Evolutionary conservation across 2,888 invertebrate species (phyloP), one percentile per base, ranked within the genome.

Genomic region (Dorcus parallelipipedus): DNA sequence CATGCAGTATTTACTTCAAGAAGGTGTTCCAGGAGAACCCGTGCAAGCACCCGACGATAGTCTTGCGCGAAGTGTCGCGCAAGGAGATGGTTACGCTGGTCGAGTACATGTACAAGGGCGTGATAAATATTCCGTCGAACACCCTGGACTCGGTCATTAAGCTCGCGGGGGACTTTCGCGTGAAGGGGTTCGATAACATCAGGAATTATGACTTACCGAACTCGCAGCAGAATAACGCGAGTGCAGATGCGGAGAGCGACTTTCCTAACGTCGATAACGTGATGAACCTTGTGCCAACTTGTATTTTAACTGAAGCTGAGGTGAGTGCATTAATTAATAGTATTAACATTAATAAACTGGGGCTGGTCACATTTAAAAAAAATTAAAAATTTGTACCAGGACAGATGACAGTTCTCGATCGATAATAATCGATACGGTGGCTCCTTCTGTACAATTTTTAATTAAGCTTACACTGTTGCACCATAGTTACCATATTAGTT

Each of bases 1-100:
- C 89, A 53, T 88, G 87, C 79, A 89, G 89, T 71, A 86, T 89
- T 52, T 90, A 89, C 75, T 90, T 90, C 77, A 87, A 88, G 73
- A 84, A 86, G 67, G 85, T 90, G 67, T 87, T 89, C 79, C 84
- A 85, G 73, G 88, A 89, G 76, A 88, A 89, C 76, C 86, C 86
- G 68, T 87, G 86, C 72, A 86, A 88, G 72, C 88, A 89, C 72
- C 88, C 89, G 23, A 86, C 89, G 64, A 82, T 90, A 65, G 87
- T 89, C 60, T 79, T 90, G 68, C 85, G 87, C 74, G 86, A 86
- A 52, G 85, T 87, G 26, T 82, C 84, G 1, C 82, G 84, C 68
- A 83, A 83, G 52, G 86, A 87, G 75, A 85, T 88, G 80, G 84
- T 86, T 71, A 81, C 85, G 60, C 79, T 88, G 41, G 79, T 88